These are phyloP conservation scores for Hyles euphorbiae DNA, from an alignment of 1,140 invertebrate genomes.

Conservation along the genomic window DNA sequence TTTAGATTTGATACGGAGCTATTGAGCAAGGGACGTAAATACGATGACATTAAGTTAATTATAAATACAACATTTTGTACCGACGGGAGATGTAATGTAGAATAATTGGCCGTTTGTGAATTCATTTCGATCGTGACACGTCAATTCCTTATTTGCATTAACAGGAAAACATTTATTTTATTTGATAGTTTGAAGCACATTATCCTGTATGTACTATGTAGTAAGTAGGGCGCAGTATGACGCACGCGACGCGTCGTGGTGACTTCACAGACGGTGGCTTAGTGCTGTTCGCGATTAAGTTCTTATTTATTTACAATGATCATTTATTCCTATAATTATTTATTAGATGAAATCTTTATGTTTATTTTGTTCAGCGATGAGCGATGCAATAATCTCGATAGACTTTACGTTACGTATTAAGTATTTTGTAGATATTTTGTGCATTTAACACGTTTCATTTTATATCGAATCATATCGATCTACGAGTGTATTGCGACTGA, in stretches of 20 bases:
- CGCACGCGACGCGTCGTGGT: too few relatives aligned
- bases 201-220: too few relatives aligned
- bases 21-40: not conserved
- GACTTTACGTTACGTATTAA: slow-evolving; percentile 18
- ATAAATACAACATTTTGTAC: not conserved
- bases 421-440: slow-evolving; percentile 29
- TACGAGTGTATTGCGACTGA: slow-evolving; percentile 28
- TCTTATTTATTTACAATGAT: not conserved
- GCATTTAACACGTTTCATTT: slow-evolving; percentile 32
- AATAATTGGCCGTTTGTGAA: not conserved
- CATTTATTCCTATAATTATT: not conserved
- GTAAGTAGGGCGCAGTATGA: too few relatives aligned
- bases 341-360: slow-evolving; percentile 10
- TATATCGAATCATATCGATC: slow-evolving; percentile 24
- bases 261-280: too few relatives aligned
- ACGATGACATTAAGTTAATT: not conserved
- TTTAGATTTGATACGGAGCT: slow-evolving; percentile 32
- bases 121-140: not conserved
- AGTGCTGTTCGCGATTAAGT: too few relatives aligned
- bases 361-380: slow-evolving; percentile 7
- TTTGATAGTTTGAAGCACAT: not conserved
- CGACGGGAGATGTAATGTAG: not conserved
- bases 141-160: not conserved
- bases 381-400: slow-evolving; percentile 24
- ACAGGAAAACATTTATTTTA: not conserved